Conservation (phyloP, 2,797 vertebrate species). For the Sebastes dallii region DNA sequence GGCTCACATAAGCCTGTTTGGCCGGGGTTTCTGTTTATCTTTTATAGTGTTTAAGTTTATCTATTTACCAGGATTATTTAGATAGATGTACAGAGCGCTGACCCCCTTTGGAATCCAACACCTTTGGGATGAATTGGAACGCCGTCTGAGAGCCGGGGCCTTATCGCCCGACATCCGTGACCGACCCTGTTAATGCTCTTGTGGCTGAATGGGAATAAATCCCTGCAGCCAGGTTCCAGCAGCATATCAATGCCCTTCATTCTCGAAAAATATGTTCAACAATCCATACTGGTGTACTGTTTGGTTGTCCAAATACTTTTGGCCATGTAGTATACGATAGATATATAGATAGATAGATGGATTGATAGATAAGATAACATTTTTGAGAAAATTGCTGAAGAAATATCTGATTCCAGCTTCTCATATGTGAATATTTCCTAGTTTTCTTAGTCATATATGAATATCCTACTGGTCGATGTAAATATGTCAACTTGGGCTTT, state of each 20-base stretch:
- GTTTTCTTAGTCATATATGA: background rate
- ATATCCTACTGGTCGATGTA: background rate
- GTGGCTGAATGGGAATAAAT: background rate
- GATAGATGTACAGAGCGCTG: background rate
- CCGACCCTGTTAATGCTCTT: background rate
- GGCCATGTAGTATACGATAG: too few species aligned
- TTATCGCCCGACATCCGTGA: background rate
- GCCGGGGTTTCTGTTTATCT: background rate
- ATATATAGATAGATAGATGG: too few species aligned
- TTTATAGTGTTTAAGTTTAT: background rate
- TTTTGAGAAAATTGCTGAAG: too few species aligned
- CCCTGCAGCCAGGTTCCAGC: background rate
- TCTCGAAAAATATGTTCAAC: background rate
- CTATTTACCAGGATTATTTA: constrained; percentile 6
- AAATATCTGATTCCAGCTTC: too few species aligned
- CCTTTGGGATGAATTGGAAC: background rate
- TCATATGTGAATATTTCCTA: background rate
- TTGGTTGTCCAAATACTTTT: background rate
- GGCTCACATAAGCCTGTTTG: constrained; percentile 4
- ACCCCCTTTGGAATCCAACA: background rate
- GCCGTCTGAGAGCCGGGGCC: background rate
- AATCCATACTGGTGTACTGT: background rate
- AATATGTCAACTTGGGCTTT: background rate
- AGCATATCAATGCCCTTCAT: background rate
- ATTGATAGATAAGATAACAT: too few species aligned